A percentile compares a stretch with the other conserved stretches of the same genome.
Conservation (phyloP, 2,797 vertebrate species). For the Scarus forsteni region DNA sequence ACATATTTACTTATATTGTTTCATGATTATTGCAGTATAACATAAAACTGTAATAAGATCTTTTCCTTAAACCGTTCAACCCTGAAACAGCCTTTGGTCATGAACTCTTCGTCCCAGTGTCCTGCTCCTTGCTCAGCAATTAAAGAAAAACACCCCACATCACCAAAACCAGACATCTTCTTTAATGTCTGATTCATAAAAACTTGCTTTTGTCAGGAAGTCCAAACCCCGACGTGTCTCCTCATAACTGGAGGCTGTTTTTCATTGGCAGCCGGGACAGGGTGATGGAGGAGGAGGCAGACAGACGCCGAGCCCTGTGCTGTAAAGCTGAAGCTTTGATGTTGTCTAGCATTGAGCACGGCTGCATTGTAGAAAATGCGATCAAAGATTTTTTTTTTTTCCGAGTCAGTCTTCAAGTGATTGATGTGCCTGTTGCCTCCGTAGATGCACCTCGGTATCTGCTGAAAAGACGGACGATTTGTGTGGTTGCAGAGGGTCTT, state of each 20-base stretch:
- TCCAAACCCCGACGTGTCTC: not conserved
- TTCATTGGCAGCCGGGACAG: conserved; percentile 6
- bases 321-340: conserved; percentile 32
- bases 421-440: not conserved
- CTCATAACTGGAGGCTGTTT: conserved; percentile 4
- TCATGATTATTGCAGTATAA: no score
- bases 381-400: conserved; percentile 8
- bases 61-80: no score
- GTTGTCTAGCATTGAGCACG: conserved; percentile 15
- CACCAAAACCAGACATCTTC: not conserved
- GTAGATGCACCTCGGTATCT: conserved; percentile 13
- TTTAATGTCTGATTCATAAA: not conserved
- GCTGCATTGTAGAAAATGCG: conserved; percentile 15
- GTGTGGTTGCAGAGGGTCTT: conserved; percentile 5
- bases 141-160: not conserved
- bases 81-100: no score
- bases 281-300: conserved; percentile 9
- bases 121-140: not conserved
- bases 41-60: no score
- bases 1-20: no score
- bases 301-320: not conserved
- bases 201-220: not conserved
- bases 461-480: conserved; percentile 17
- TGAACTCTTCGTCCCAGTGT: not conserved
- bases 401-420: not conserved